Evolutionary conservation across 2,113 vertebrate genomes (phyloP).

Genomic region (Hyperopisus bebe): DNA sequence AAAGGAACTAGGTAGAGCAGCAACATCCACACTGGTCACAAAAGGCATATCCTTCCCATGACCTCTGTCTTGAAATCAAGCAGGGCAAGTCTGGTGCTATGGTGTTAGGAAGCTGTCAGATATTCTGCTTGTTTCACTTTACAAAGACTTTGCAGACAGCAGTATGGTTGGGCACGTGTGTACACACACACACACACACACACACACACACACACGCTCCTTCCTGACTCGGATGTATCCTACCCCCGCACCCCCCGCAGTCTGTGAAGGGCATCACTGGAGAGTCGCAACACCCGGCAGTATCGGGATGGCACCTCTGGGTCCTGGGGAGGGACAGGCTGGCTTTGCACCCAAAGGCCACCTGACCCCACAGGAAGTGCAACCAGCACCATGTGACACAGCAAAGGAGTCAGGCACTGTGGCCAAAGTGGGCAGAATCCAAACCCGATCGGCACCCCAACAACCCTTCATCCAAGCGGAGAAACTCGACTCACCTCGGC

Average conservation of each 20-base stretch:
- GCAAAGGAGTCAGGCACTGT: background rate
- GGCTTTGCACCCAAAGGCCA: background rate
- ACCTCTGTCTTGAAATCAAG: background rate
- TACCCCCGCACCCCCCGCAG: background rate
- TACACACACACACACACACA: too few species aligned
- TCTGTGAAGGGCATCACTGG: background rate
- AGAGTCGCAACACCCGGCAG: background rate
- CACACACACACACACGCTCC: too few species aligned
- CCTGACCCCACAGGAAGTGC: background rate
- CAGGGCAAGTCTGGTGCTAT: background rate
- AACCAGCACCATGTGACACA: background rate
- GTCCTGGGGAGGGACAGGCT: background rate
- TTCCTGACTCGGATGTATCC: too few species aligned
- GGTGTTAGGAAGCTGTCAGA: background rate
- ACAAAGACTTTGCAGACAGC: background rate
- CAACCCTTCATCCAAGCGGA: background rate
- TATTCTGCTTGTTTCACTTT: background rate
- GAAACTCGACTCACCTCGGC: constrained; percentile 81
- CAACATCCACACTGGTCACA: background rate
- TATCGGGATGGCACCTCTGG: background rate
- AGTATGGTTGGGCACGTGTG: too few species aligned
- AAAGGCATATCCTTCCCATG: background rate
- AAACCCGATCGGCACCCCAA: background rate
- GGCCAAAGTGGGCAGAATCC: too few species aligned
- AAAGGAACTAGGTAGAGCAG: background rate